These are phyloP conservation scores for Mellilla xanthometata DNA, from an alignment of 2,888 invertebrate genomes.

Conservation along the genomic window DNA sequence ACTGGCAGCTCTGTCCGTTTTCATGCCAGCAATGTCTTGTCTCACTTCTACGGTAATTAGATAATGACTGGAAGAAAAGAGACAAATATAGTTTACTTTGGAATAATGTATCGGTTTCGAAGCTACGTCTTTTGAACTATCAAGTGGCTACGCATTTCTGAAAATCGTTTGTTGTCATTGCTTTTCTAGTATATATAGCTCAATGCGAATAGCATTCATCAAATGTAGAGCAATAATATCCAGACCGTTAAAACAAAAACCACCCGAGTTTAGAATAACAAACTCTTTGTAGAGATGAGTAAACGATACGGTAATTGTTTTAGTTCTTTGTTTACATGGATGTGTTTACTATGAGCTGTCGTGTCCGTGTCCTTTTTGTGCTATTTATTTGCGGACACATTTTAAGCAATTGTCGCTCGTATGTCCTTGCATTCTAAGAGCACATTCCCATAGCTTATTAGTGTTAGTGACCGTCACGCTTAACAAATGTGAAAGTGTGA, in stretches of 20 bases:
- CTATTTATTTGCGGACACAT: constrained; percentile 7
- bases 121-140: too few relatives aligned
- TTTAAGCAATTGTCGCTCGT: constrained; percentile 22
- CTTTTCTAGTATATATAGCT: too few relatives aligned
- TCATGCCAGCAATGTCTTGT: too few relatives aligned
- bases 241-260: background rate
- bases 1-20: too few relatives aligned
- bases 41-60: too few relatives aligned
- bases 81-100: too few relatives aligned
- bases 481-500: constrained; percentile 63
- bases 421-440: constrained; percentile 16
- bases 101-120: too few relatives aligned
- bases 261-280: constrained; percentile 5
- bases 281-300: constrained; percentile 13
- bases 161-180: too few relatives aligned
- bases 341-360: constrained; percentile 14
- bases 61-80: too few relatives aligned
- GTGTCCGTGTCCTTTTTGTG: constrained; percentile 23
- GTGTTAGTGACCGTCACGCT: constrained; percentile 54
- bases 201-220: constrained; percentile 5
- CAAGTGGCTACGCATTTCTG: too few relatives aligned
- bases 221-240: constrained; percentile 13
- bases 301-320: constrained; percentile 17
- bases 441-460: constrained; percentile 28
- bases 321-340: constrained; percentile 24